phyloP scores from a whole-genome alignment of 1,140 invertebrate genomes.

The Drosophila cardini region DNA sequence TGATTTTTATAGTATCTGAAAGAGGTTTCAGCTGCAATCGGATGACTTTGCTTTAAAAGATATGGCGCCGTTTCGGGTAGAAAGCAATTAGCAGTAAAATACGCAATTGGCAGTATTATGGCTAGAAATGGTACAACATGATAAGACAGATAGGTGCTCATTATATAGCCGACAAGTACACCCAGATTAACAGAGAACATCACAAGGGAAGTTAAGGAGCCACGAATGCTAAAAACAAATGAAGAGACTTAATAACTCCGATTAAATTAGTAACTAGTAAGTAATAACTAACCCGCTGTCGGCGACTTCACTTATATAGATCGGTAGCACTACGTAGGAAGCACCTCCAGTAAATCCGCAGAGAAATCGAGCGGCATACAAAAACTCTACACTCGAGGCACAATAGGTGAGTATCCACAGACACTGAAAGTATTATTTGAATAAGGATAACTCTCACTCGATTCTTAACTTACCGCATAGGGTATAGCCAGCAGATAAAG shows the following conservation, averaged over 20 bases:
- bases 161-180: constrained; percentile 90
- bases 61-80: constrained; percentile 93
- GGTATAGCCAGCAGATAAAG: constrained; percentile 82
- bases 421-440: constrained; percentile 30
- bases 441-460: too few species aligned
- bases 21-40: constrained; percentile 88
- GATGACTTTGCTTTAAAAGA: constrained; percentile 86
- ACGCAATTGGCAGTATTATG: constrained; percentile 88
- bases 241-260: background rate
- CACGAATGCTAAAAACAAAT: constrained; percentile 87
- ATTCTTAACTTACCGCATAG: constrained; percentile 66
- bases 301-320: constrained; percentile 85
- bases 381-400: constrained; percentile 69
- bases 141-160: constrained; percentile 89
- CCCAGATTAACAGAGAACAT: constrained; percentile 93
- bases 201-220: constrained; percentile 92
- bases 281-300: constrained; percentile 58
- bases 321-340: constrained; percentile 82
- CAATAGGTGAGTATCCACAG: constrained; percentile 84
- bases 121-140: constrained; percentile 88
- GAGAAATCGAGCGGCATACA: constrained; percentile 84
- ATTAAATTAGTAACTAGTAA: background rate
- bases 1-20: constrained; percentile 84
- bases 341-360: constrained; percentile 84
- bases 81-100: constrained; percentile 88